A percentile compares a stretch with the other conserved stretches of the same genome.
Evolutionary conservation across 2,797 vertebrate species (phyloP).

Genomic region (Sebastes umbrosus): DNA sequence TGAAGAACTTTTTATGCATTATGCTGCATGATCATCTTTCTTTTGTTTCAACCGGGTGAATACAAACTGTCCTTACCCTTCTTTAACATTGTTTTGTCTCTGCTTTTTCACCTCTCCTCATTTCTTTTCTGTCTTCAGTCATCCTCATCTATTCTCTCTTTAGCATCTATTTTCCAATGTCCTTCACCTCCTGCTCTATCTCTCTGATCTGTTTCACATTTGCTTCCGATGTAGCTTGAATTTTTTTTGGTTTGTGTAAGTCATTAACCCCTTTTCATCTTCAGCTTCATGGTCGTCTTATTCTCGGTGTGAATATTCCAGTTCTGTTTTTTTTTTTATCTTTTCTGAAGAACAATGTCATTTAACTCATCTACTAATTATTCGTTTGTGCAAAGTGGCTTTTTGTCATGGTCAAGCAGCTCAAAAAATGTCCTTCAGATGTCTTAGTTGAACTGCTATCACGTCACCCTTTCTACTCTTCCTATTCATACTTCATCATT

Average conservation of each 20-base stretch:
- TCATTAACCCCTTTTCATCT: constrained; percentile 14
- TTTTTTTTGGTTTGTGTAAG: background rate
- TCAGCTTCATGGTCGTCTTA: background rate
- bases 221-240: background rate
- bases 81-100: background rate
- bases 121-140: background rate
- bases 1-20: background rate
- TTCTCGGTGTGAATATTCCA: background rate
- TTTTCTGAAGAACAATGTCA: background rate
- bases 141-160: background rate
- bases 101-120: background rate
- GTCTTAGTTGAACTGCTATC: background rate
- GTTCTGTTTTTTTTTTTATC: background rate
- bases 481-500: background rate
- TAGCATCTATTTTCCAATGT: background rate
- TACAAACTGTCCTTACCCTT: background rate
- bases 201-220: background rate
- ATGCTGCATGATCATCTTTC: background rate
- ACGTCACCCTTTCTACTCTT: background rate
- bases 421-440: constrained; percentile 13
- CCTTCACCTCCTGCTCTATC: background rate
- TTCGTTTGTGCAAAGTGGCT: background rate
- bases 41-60: background rate
- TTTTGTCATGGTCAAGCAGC: background rate
- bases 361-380: constrained; percentile 8